Percentiles rank a stretch among this genome's conserved stretches.
These are phyloP conservation scores for Scyliorhinus canicula DNA, from an alignment of 2,797 vertebrate species.

Conservation along the genomic window DNA sequence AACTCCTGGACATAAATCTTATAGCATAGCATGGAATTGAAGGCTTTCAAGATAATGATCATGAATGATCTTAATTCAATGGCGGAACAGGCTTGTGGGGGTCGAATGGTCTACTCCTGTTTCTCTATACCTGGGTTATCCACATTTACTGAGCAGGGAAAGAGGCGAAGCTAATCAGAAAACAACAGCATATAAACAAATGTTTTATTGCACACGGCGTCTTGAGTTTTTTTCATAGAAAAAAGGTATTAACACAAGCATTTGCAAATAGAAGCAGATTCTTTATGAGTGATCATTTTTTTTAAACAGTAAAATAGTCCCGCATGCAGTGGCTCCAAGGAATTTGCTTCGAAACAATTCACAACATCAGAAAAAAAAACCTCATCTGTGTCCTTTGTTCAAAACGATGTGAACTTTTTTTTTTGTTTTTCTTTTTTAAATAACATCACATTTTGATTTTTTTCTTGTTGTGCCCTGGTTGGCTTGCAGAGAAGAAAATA, in stretches of 20 bases:
- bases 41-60: not conserved
- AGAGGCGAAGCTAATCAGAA: not conserved
- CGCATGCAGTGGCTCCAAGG: slow-evolving; percentile 86
- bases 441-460: slow-evolving; percentile 53
- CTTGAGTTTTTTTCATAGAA: slow-evolving; percentile 87
- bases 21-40: not conserved
- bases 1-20: not conserved
- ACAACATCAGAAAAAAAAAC: slow-evolving; percentile 56
- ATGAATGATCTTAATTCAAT: not conserved
- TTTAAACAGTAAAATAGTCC: slow-evolving; percentile 81
- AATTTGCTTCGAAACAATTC: slow-evolving; percentile 65
- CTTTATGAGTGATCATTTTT: slow-evolving; percentile 54
- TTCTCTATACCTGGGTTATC: too few relatives aligned
- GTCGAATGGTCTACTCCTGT: too few relatives aligned
- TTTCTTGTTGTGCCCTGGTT: slow-evolving; percentile 57
- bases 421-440: slow-evolving; percentile 16
- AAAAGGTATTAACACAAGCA: slow-evolving; percentile 98
- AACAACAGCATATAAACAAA: slow-evolving; percentile 79
- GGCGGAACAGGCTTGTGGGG: not conserved
- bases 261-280: slow-evolving; percentile 92
- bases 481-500: slow-evolving; percentile 94
- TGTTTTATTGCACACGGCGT: slow-evolving; percentile 98
- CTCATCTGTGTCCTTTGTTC: slow-evolving; percentile 56
- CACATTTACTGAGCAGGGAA: not conserved
- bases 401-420: slow-evolving; percentile 48